Base-by-base conservation (phyloP, 2,113 vertebrate genomes). In the Anoura caudifer region DNA sequence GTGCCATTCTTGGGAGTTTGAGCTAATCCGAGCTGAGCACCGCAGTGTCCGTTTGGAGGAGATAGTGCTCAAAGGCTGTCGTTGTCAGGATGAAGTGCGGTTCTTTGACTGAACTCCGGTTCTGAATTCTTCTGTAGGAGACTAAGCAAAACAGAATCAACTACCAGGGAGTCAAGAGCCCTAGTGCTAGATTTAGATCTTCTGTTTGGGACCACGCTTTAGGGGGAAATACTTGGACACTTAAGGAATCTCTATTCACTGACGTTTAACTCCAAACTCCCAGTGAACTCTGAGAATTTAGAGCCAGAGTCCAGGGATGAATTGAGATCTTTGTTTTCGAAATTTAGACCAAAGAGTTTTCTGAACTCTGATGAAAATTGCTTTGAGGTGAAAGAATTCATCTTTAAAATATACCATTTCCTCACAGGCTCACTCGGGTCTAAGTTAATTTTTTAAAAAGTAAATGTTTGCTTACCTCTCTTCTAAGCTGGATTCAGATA, bases 301-400 rank as follows among this genome's bases (percentile, higher is more conserved):
- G 90, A 93, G 26, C 22, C 69, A 61, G 36, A 87, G 77, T 26
- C 7, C 47, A 81, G 36, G 5, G 38, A 80, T 75, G 52, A 91
- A 96, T 69, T 88, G 52, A 93, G 14, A 70, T 45, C 73, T 91
- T 95, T 96, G 80, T 94, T 95, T 87, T 61, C 17, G 54, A 85
- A 82, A 11, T 83, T 45, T 28, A 54, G 13, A 76, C 50, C 24
- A 73, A 72, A 83, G 43, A 69, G 4, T 59, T 54, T 65, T 88
- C 88, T 94, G 31, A 82, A 88, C 82, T 81, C 65, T 54, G 20
- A 47, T 59, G 43, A 89, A 85, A 79, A 14, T 56, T 80, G 0
- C 15, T 87, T 79, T 52, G 8, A 90, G 20, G 67, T 38, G 36
- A 88, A 75, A 67, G 10, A 73, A 63, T 79, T 52, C 8, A 16